Evolutionary conservation across 2,888 invertebrate species (phyloP).

Genomic region (Drosophila putrida): DNA sequence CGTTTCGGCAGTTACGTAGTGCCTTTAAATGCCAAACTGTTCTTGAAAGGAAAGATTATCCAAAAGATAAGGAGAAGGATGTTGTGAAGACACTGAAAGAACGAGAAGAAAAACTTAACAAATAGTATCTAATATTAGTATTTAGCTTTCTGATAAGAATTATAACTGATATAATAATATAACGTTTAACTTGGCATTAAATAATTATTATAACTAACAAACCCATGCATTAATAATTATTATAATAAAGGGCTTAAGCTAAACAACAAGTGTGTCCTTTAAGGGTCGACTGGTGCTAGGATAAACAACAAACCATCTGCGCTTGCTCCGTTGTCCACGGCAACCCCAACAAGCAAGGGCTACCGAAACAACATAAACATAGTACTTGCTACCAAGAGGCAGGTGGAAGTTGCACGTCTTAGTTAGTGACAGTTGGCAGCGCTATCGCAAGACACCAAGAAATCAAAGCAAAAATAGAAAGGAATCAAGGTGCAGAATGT

Average conservation of each 20-base stretch:
- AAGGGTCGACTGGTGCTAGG: slow-evolving; percentile 9
- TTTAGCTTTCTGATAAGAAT: too few species aligned
- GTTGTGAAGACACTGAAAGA: neutral
- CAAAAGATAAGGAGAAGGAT: neutral
- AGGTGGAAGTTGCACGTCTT: slow-evolving; percentile 30
- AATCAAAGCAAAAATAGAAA: slow-evolving; percentile 28
- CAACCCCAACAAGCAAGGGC: slow-evolving; percentile 47
- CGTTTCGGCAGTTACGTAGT: neutral
- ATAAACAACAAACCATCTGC: slow-evolving; percentile 65
- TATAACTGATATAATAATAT: neutral
- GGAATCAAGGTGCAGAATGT: slow-evolving; percentile 29
- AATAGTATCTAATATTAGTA: neutral
- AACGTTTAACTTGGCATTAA: neutral
- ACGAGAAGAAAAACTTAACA: neutral
- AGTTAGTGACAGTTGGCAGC: slow-evolving; percentile 36
- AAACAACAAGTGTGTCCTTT: slow-evolving; percentile 46
- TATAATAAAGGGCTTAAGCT: neutral
- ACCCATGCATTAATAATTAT: too few species aligned
- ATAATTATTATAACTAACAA: neutral
- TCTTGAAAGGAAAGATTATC: too few species aligned
- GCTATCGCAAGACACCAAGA: slow-evolving; percentile 47
- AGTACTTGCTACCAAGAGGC: slow-evolving; percentile 16
- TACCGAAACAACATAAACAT: slow-evolving; percentile 47
- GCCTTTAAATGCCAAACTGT: neutral
- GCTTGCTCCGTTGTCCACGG: slow-evolving; percentile 70